Base-by-base conservation (phyloP, 37 sponge, comb jelly and placozoan species). In the Bolinopsis microptera region DNA sequence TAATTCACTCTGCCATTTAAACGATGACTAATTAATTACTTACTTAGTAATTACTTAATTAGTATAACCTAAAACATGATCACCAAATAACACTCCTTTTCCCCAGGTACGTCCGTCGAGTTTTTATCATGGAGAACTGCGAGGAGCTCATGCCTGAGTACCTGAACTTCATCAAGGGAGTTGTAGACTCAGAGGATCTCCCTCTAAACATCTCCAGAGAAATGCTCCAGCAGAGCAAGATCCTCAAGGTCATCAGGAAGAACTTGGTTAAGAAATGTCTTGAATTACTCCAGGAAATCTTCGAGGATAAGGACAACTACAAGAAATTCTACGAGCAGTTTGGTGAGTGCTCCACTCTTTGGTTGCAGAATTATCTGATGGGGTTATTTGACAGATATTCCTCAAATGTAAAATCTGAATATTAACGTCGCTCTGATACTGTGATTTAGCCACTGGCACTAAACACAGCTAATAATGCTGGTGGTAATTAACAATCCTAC, bases 61-160 rank as follows among this genome's bases (percentile, higher is more conserved):
- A 48, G 61, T 48, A n/a, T n/a, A n/a, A n/a, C n/a, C n/a, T n/a
- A n/a, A n/a, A n/a, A n/a, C n/a, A n/a, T n/a, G n/a, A n/a, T n/a
- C n/a, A n/a, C n/a, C n/a, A n/a, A n/a, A n/a, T n/a, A n/a, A n/a
- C n/a, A n/a, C n/a, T n/a, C n/a, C n/a, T 48, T 31, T 13, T 13
- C 1, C 41, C 40, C 90, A 86, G 90, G 48, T 98, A 98, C 88
- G 99, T 98, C 39, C 76, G 99, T 5, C 96, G 99, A 30, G 99
- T 98, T 39, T 98, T 98, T 96, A 98, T 98, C 95, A 98, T 98
- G 99, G 99, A 98, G 76, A 98, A 98, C 83, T 97, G 97, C 76
- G 99, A 98, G 68, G 99, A 98, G 32, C 94, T 98, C 69, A 98
- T 98, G 68, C 99, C 99, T 26, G 99, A 98, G 93, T 98, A 96